A percentile compares a stretch with the other conserved stretches of the same genome.
Conservation (phyloP, 1,140 invertebrate genomes). For the Caenorhabditis brenneri region DNA sequence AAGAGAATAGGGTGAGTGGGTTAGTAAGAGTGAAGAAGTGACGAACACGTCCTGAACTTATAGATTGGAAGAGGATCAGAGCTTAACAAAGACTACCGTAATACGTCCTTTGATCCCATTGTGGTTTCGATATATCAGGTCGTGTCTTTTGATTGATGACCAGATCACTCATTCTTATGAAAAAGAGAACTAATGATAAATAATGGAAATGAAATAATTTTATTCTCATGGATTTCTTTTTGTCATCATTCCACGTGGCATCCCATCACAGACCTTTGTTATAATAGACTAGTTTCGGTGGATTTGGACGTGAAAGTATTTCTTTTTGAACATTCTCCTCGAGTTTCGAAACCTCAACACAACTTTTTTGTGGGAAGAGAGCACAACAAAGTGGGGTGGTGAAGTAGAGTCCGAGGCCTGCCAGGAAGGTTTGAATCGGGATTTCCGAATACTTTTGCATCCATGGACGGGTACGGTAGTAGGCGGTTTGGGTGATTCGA, state of each 20-base stretch:
- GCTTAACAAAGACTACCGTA: background rate
- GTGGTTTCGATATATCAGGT: conserved; percentile 36
- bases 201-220: background rate
- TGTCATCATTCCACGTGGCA: background rate
- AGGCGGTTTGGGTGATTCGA: conserved; percentile 56
- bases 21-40: conserved; percentile 95
- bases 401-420: conserved; percentile 58
- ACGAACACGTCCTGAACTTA: conserved; percentile 84
- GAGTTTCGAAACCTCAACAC: conserved; percentile 47
- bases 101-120: conserved; percentile 40
- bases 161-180: conserved; percentile 12
- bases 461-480: conserved; percentile 48
- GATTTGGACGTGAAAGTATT: conserved; percentile 2
- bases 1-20: conserved; percentile 82
- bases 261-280: conserved; percentile 51
- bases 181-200: background rate
- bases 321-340: conserved; percentile 26
- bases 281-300: conserved; percentile 49
- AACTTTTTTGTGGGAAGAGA: conserved; percentile 63
- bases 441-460: conserved; percentile 42
- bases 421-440: conserved; percentile 57
- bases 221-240: background rate
- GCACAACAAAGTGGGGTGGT: conserved; percentile 69
- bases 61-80: conserved; percentile 71
- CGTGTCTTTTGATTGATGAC: conserved; percentile 6